Evolutionary conservation across 2,113 vertebrate genomes (phyloP).

Genomic region (Neolamprologus sp.): DNA sequence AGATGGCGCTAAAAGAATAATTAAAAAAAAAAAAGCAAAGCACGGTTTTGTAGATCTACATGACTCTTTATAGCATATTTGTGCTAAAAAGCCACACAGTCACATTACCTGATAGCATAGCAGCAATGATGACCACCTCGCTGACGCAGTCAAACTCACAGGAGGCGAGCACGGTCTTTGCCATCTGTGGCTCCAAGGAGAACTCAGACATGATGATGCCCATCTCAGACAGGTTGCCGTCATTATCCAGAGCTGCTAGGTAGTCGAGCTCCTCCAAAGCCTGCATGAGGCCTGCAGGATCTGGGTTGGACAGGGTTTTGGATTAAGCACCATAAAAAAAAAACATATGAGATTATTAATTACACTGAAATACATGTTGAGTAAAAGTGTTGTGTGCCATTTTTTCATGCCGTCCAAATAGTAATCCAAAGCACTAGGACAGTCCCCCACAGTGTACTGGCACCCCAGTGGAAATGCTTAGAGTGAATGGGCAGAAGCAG

Average conservation of each 20-base stretch:
- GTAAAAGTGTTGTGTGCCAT: neutral
- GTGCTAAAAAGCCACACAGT: neutral
- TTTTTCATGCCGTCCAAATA: neutral
- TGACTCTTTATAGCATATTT: neutral
- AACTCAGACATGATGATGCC: slow-evolving; percentile 94
- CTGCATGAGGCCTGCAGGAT: slow-evolving; percentile 85
- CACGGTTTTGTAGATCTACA: neutral
- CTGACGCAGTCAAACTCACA: slow-evolving; percentile 90
- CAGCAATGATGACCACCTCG: slow-evolving; percentile 84
- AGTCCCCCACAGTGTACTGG: neutral
- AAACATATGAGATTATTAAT: neutral
- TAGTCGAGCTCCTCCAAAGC: slow-evolving; percentile 91
- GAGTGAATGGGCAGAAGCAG: slow-evolving; percentile 19
- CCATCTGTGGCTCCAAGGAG: slow-evolving; percentile 84
- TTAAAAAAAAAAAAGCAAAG: neutral
- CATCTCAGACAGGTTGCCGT: slow-evolving; percentile 88
- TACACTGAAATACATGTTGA: neutral
- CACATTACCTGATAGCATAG: slow-evolving; percentile 84
- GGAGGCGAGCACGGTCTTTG: slow-evolving; percentile 82
- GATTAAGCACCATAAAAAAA: neutral
- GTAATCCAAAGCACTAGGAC: neutral
- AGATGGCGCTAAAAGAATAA: slow-evolving; percentile 66
- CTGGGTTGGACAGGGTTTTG: slow-evolving; percentile 42
- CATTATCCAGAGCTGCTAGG: slow-evolving; percentile 83
- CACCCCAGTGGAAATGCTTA: neutral